Evolutionary conservation across 2,888 invertebrate genomes (phyloP), one percentile per base, ranked within the genome.

Genomic region (Seira sanloemensis): DNA sequence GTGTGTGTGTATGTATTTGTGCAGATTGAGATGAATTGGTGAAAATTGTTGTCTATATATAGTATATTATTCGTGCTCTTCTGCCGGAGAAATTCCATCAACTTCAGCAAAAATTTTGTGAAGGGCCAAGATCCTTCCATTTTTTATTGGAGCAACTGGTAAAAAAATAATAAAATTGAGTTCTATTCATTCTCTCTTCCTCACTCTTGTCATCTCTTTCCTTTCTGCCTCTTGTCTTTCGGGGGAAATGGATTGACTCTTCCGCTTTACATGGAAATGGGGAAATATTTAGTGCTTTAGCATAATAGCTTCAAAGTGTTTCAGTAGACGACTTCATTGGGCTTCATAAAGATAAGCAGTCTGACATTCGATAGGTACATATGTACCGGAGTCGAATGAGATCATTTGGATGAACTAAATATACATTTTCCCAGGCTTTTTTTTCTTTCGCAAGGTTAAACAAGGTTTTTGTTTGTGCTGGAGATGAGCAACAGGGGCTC

Each of bases 401-500:
- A 58, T 58, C 58, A 58, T 58, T 18, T 2, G 7, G 2, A 58
- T 58, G 2, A 58, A 58, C 58, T 58, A 58, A 58, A 58, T 9
- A 58, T 58, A 58, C 18, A n/a, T 58, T 18, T 58, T 58, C 58
- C 7, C 58, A 58, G 16, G 58, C 58, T 58, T 58, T 18, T 4
- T 4, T 18, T 7, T 58, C n/a, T 58, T 4, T 18, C n/a, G 58
- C 58, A 58, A 58, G 58, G 58, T 58, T 58, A 58, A 2, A 9
- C 58, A n/a, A 58, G 58, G 9, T 58, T 4, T 2, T 4, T n/a
- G n/a, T n/a, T n/a, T n/a, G n/a, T n/a, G n/a, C 58, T 58, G 9
- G 58, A 58, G 58, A 58, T 58, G 58, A 16, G 58, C 58, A 58
- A 58, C 58, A 58, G 58, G n/a, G 7, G n/a, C n/a, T n/a, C n/a